Base-by-base conservation (phyloP, 2,113 vertebrate genomes). In the Gallinago undulata region DNA sequence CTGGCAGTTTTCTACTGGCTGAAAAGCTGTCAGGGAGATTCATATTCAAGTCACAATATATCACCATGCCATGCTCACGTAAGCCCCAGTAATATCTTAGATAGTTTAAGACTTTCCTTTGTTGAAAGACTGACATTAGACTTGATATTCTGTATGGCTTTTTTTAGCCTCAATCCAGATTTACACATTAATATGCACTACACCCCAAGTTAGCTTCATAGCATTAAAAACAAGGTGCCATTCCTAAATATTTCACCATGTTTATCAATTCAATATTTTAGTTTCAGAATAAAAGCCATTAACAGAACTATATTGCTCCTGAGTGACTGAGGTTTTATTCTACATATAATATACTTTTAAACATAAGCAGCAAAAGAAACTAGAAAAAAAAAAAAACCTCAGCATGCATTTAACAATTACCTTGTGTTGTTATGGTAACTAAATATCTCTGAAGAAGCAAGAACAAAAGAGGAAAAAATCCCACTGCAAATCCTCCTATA, bases 401-500 rank as follows among this genome's bases (percentile, higher is more conserved):
- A 31, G 70, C 45, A 55, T 72, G 23, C 43, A 84, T 66, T 79
- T 93, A 76, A 80, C 75, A 43, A 92, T 63, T 91, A 92, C 56
- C 18, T 53, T 78, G n/a, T 87, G 87, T 82, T 96, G 89, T 91
- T 94, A 95, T 94, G 87, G 86, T 68, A 97, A 97, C 94, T 86
- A 95, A 94, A n/a, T 55, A 82, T 11, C 53, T 77, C 79, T 53
- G 83, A 76, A 91, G 59, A 87, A 85, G 5, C 9, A 90, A 82
- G 73, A 94, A 88, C 18, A 73, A 93, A 84, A 24, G 4, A 10
- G 39, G 7, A 9, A 41, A 56, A 68, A 63, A 64, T 48, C 31
- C 45, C 59, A 64, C 18, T 31, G 56, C 56, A 87, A 90, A 94
- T 78, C 27, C 17, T 93, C 23, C 48, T 56, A 0, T 39, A 84